Evolutionary conservation across 2,797 vertebrate genomes (phyloP), one percentile per base, ranked within the genome.

Genomic region (Pterois miles): DNA sequence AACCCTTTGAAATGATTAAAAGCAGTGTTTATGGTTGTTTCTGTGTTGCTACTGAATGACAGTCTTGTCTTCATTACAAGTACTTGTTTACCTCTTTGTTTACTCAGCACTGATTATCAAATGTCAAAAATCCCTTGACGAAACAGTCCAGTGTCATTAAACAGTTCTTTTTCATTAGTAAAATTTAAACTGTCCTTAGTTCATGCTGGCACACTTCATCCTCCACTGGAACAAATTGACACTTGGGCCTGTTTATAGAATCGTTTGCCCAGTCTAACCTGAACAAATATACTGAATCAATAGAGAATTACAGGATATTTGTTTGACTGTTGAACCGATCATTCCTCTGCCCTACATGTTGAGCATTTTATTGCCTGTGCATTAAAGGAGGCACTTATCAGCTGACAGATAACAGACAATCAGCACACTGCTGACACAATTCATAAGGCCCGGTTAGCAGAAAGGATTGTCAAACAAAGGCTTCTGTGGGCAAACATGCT

Each of bases 401-500:
- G 81, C 80, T 74, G 69, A 84, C 86, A 94, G 95, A 96, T 96
- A 96, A 94, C 92, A 90, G 86, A 91, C 92, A 93, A 94, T 92
- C 85, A 76, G 83, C 79, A 80, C 78, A 84, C 91, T 94, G 93
- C 94, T 95, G 94, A 95, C 94, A 94, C 92, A 94, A 95, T 94
- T 96, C 94, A 95, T 94, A 88, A 94, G 91, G 85, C 88, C 78
- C 22, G 46, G 82, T 87, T 82, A 84, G 84, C 89, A 91, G 86
- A 93, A 90, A 93, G 91, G 91, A 85, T 91, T 79, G 91, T 93
- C 94, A 95, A 95, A 96, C 94, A 96, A 92, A 91, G 89, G 89
- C 91, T 94, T 91, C 92, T 92, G 92, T 94, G 56, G 86, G 91
- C 93, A 95, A 95, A 95, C 92, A 95, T 57, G 38, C 85, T 88